Percentiles rank a stretch among this genome's conserved stretches.
Evolutionary conservation across 2,113 vertebrate species (phyloP).

Genomic region (Neoarius graeffei): DNA sequence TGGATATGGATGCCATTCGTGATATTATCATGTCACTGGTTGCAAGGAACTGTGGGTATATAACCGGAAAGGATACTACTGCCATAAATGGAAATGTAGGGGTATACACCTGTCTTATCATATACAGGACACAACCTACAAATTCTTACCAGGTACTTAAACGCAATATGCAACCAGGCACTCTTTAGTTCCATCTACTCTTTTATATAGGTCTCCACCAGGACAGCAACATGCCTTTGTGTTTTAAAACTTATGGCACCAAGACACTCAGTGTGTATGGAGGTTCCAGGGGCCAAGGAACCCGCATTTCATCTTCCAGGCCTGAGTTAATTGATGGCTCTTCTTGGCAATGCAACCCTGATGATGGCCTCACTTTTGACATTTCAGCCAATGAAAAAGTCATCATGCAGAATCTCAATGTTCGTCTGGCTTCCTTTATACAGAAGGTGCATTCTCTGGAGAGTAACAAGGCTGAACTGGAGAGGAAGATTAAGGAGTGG

Average conservation of each 20-base stretch:
- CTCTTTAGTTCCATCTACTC: background rate
- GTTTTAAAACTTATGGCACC: slow-evolving; percentile 39
- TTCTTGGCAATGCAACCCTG: slow-evolving; percentile 49
- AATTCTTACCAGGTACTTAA: slow-evolving; percentile 45
- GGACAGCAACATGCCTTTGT: slow-evolving; percentile 62
- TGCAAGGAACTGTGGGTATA: slow-evolving; percentile 57
- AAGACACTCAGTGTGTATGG: slow-evolving; percentile 66
- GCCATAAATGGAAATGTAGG: background rate
- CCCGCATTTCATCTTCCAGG: slow-evolving; percentile 58
- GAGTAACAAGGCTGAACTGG: slow-evolving; percentile 64
- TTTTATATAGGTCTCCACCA: background rate
- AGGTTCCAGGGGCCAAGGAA: slow-evolving; percentile 64
- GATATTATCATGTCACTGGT: slow-evolving; percentile 24
- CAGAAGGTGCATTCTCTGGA: slow-evolving; percentile 71
- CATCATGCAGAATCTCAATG: slow-evolving; percentile 75
- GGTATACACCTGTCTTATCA: slow-evolving; percentile 25
- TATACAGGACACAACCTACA: slow-evolving; percentile 24
- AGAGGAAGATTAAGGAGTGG: slow-evolving; percentile 69
- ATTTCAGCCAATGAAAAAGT: slow-evolving; percentile 67
- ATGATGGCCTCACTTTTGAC: slow-evolving; percentile 61
- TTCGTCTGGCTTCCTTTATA: slow-evolving; percentile 70
- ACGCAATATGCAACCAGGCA: background rate
- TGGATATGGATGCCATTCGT: slow-evolving; percentile 20
- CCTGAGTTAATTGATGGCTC: slow-evolving; percentile 8
- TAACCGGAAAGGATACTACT: slow-evolving; percentile 44